Percentiles rank a stretch among this genome's conserved stretches.
Conservation (phyloP, 2,113 vertebrate species). For the Mola mola region DNA sequence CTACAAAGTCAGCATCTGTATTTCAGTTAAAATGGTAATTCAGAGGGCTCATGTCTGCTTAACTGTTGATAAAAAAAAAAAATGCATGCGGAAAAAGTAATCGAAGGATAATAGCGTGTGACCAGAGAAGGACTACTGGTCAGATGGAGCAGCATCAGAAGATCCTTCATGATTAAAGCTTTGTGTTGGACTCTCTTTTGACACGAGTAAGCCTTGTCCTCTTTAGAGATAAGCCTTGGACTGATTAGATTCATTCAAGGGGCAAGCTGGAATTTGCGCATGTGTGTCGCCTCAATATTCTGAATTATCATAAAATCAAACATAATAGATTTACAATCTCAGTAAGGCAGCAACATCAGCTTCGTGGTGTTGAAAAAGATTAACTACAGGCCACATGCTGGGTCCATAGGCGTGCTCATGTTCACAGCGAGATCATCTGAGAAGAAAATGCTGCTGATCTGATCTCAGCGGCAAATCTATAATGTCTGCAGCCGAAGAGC, state of each 20-base stretch:
- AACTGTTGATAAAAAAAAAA: slow-evolving; percentile 44
- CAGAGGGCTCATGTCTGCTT: slow-evolving; percentile 31
- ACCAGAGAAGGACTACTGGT: slow-evolving; percentile 44
- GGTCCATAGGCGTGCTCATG: slow-evolving; percentile 17
- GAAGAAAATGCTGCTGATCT: slow-evolving; percentile 27
- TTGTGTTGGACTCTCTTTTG: neutral
- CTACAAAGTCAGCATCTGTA: slow-evolving; percentile 6
- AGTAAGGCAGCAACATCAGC: slow-evolving; percentile 18
- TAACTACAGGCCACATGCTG: slow-evolving; percentile 34
- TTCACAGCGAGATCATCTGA: slow-evolving; percentile 14
- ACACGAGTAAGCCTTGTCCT: slow-evolving; percentile 9
- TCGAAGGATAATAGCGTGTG: slow-evolving; percentile 63
- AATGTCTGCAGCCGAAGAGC: slow-evolving; percentile 13
- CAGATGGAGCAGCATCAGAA: slow-evolving; percentile 22
- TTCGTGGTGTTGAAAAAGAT: slow-evolving; percentile 24
- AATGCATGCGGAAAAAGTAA: slow-evolving; percentile 26
- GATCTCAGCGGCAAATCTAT: slow-evolving; percentile 33
- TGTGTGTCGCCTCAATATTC: neutral
- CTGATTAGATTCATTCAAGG: slow-evolving; percentile 20
- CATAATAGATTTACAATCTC: slow-evolving; percentile 28
- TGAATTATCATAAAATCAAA: slow-evolving; percentile 23
- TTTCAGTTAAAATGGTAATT: slow-evolving; percentile 37
- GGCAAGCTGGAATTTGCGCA: slow-evolving; percentile 9
- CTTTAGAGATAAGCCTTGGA: slow-evolving; percentile 20
- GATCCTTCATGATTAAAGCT: slow-evolving; percentile 40